Conservation (phyloP, 2,113 vertebrate genomes). For the Pteropus alecto region DNA sequence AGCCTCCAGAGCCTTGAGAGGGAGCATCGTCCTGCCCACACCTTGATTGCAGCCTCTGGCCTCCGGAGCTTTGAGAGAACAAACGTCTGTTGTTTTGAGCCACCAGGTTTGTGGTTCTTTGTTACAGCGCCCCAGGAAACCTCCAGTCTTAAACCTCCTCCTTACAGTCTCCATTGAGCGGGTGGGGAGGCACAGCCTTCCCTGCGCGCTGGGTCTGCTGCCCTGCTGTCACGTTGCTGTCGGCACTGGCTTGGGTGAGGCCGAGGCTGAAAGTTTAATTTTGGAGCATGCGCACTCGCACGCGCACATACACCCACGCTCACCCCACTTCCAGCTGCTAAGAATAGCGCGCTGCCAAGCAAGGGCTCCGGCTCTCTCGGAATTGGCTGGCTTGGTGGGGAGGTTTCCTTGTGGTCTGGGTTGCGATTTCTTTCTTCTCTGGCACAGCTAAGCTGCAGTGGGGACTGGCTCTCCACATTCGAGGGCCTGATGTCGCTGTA, state of each 20-base stretch:
- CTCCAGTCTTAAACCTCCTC: no score
- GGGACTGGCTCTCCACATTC: neutral
- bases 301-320: neutral
- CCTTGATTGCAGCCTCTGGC: no score
- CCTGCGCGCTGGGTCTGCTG: fast-evolving
- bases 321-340: neutral
- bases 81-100: neutral
- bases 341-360: neutral
- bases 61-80: neutral
- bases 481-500: fast-evolving
- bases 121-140: neutral
- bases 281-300: fast-evolving
- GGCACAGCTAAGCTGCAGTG: neutral
- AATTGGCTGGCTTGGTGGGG: neutral
- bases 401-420: constrained; percentile 7
- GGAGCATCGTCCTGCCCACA: fast-evolving
- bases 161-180: neutral
- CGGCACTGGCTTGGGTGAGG: fast-evolving
- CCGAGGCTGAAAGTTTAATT: neutral
- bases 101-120: neutral
- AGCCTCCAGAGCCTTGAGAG: neutral
- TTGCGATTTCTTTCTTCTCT: neutral
- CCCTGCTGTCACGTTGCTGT: fast-evolving
- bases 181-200: fast-evolving
- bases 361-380: neutral